Conservation (phyloP, 2,888 invertebrate genomes). For the Hyppa rectilinea region DNA sequence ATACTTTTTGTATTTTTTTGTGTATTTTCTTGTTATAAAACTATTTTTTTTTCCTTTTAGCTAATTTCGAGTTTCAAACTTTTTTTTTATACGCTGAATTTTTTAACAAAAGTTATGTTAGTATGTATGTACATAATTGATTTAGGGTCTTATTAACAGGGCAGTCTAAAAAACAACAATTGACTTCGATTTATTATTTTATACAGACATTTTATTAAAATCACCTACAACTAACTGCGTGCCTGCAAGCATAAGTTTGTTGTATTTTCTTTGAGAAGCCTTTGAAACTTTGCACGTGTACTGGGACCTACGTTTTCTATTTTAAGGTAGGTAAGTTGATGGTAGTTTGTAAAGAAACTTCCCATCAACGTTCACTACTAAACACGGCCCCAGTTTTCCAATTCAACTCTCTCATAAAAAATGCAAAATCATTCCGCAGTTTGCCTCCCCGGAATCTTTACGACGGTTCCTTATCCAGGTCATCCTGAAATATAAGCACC, state of each 20-base stretch:
- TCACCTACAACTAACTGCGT: not conserved
- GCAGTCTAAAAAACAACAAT: not conserved
- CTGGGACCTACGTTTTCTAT: not conserved
- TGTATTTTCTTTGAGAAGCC: not conserved
- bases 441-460: slow-evolving; percentile 12
- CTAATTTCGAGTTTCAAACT: no score
- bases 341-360: not conserved
- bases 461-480: slow-evolving; percentile 17
- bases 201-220: not conserved
- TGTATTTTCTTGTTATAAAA: no score
- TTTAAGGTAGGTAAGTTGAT: no score
- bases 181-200: not conserved
- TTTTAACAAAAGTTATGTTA: not conserved
- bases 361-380: not conserved
- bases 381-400: not conserved
- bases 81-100: not conserved
- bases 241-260: no score
- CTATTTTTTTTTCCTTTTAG: not conserved
- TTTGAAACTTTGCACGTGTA: not conserved
- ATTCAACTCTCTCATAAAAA: slow-evolving; percentile 18
- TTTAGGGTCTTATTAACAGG: not conserved
- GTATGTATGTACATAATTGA: not conserved
- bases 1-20: not conserved
- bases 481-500: not conserved
- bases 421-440: slow-evolving; percentile 21